These are phyloP conservation scores for Tragopan temminckii DNA, from an alignment of 2,797 vertebrate genomes.

Conservation along the genomic window DNA sequence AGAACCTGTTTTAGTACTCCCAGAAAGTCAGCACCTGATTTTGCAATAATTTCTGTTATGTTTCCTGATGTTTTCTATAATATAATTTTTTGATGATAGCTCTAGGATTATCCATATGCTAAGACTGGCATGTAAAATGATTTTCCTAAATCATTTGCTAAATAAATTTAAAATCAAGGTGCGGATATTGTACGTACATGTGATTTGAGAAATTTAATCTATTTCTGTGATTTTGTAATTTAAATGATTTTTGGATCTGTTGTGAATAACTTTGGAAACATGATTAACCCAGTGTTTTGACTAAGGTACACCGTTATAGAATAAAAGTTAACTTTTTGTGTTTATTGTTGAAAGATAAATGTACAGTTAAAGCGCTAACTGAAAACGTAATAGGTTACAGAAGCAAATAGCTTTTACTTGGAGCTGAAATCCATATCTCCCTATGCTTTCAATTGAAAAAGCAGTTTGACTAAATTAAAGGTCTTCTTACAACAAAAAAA, in stretches of 20 bases:
- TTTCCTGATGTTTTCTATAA: background rate
- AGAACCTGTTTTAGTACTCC: background rate
- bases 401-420: background rate
- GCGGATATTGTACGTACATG: background rate
- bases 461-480: conserved; percentile 9
- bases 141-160: background rate
- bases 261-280: background rate
- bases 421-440: background rate
- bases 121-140: background rate
- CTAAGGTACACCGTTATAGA: background rate
- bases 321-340: background rate
- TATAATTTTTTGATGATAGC: background rate
- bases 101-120: background rate
- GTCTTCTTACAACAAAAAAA: background rate
- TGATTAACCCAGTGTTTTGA: background rate
- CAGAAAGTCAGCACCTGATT: background rate
- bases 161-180: background rate
- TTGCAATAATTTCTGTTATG: background rate
- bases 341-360: background rate
- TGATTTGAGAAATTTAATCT: background rate
- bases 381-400: background rate
- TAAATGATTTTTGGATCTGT: background rate
- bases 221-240: background rate
- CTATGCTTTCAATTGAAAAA: conserved; percentile 1
- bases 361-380: background rate